Percentiles rank a stretch among this genome's conserved stretches.
Evolutionary conservation across 2,113 vertebrate genomes (phyloP).

Genomic region (Todiramphus chloris): DNA sequence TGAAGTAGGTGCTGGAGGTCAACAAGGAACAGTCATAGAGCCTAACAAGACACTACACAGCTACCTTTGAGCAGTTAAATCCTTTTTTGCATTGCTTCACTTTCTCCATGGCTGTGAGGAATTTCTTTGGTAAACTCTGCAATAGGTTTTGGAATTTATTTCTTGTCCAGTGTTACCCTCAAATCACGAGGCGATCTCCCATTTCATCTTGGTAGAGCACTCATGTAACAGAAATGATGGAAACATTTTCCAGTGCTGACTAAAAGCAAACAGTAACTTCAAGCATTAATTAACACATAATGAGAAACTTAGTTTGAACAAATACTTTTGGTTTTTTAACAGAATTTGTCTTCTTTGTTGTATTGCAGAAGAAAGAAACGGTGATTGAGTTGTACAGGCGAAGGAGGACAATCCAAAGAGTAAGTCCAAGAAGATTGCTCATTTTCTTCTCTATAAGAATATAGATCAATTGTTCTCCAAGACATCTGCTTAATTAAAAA

Average conservation of each 20-base stretch:
- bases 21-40: background rate
- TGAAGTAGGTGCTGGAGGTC: background rate
- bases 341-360: background rate
- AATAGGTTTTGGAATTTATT: background rate
- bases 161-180: background rate
- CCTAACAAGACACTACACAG: background rate
- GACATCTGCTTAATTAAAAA: background rate
- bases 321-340: background rate
- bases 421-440: background rate
- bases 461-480: rapidly evolving
- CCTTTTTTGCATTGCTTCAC: background rate
- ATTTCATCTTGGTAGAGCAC: background rate
- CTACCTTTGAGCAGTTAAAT: background rate
- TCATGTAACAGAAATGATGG: background rate
- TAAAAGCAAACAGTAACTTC: background rate
- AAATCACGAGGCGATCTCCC: background rate
- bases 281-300: background rate
- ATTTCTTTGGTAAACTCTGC: background rate
- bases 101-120: background rate
- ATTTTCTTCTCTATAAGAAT: background rate
- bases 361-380: constrained; percentile 34
- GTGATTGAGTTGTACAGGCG: background rate
- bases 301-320: background rate
- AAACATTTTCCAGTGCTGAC: constrained; percentile 4
- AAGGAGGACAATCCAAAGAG: background rate